A percentile compares a stretch with the other conserved stretches of the same genome.
These are phyloP conservation scores for Synanthedon vespiformis DNA, from an alignment of 2,888 invertebrate genomes.

Conservation along the genomic window DNA sequence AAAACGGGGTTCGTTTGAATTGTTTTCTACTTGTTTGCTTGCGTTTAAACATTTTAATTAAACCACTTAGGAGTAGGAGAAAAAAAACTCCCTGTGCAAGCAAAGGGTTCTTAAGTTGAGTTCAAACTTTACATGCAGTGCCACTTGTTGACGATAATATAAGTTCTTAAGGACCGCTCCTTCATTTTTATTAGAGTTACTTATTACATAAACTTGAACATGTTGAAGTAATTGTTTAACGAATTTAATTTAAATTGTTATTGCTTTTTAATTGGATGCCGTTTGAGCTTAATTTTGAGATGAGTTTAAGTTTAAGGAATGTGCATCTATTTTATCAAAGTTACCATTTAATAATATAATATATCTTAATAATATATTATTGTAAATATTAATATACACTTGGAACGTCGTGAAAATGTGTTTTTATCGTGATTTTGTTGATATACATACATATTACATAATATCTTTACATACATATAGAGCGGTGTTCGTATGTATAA, in stretches of 20 bases:
- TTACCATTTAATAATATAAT: too few relatives aligned
- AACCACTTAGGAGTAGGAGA: constrained; percentile 27
- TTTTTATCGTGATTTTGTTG: too few relatives aligned
- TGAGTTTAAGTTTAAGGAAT: too few relatives aligned
- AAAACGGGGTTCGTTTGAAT: neutral
- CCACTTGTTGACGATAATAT: constrained; percentile 1
- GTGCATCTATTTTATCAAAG: too few relatives aligned
- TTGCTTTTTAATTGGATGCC: neutral
- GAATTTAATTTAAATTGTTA: neutral
- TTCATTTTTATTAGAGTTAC: constrained; percentile 1
- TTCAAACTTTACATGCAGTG: constrained; percentile 15
- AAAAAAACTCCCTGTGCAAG: constrained; percentile 19
- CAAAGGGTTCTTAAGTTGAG: constrained; percentile 17
- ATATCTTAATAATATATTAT: too few relatives aligned
- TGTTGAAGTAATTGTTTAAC: neutral
- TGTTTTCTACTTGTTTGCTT: constrained; percentile 15
- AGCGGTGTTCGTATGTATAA: too few relatives aligned
- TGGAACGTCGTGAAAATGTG: too few relatives aligned
- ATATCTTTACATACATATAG: too few relatives aligned
- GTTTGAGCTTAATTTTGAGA: too few relatives aligned
- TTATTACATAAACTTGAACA: neutral
- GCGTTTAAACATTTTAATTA: constrained; percentile 49
- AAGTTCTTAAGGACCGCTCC: constrained; percentile 1
- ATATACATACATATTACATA: too few relatives aligned
- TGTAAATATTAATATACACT: too few relatives aligned